Evolutionary conservation across 2,797 vertebrate genomes (phyloP).

Genomic region (Lutjanus argentimaculatus): DNA sequence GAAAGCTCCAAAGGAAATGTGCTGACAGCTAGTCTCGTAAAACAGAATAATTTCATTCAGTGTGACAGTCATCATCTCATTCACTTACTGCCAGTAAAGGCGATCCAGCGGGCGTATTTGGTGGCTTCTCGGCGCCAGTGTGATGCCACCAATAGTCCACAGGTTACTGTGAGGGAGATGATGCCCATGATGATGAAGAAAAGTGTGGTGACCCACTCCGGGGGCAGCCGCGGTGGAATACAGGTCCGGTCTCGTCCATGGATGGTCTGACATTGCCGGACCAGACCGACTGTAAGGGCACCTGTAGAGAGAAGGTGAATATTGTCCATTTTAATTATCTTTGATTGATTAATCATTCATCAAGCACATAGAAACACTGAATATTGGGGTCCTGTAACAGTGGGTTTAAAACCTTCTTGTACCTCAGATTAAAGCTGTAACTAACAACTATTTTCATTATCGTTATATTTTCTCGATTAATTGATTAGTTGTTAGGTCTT

Average conservation of each 20-base stretch:
- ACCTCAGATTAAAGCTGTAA: no score
- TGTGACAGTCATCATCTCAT: neutral
- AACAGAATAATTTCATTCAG: conserved; percentile 2
- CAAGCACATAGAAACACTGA: neutral
- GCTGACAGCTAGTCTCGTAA: neutral
- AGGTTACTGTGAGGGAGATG: conserved; percentile 99
- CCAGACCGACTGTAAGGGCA: conserved; percentile 97
- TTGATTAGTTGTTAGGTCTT: no score
- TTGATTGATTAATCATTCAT: neutral
- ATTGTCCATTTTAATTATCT: conserved; percentile 4
- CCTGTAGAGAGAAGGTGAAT: conserved; percentile 81
- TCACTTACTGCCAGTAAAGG: conserved; percentile 86
- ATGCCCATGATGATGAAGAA: conserved; percentile 99
- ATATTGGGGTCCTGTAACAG: neutral
- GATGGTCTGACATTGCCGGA: conserved; percentile 99
- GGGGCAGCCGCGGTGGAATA: conserved; percentile 97
- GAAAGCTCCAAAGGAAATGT: conserved; percentile 9
- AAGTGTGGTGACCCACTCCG: conserved; percentile 98
- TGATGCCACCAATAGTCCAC: conserved; percentile 97
- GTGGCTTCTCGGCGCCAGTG: conserved; percentile 99
- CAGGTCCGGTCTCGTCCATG: conserved; percentile 98
- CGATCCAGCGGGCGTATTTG: conserved; percentile 90
- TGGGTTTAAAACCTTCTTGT: no score
- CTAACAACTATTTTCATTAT: no score
- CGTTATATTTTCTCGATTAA: no score